phyloP scores from a whole-genome alignment of 1,140 invertebrate species.

The Piezodorus guildinii region DNA sequence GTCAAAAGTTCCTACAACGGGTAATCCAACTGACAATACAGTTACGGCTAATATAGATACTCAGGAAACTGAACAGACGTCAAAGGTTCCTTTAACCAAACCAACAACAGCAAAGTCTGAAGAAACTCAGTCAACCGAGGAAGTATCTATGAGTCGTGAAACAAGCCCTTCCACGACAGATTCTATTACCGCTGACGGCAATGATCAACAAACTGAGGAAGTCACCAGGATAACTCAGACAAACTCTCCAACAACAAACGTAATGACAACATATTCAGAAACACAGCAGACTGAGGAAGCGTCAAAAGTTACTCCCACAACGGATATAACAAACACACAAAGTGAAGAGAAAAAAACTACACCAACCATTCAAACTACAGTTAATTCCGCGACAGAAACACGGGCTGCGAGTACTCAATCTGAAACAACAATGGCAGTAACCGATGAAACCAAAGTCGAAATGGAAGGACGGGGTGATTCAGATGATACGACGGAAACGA shows the following conservation, averaged over 20 bases:
- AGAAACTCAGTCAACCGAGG: too few relatives aligned
- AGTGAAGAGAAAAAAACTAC: background rate
- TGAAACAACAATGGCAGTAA: slow-evolving; percentile 1
- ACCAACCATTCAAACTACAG: background rate
- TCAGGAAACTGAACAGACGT: too few relatives aligned
- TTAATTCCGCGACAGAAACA: slow-evolving; percentile 7
- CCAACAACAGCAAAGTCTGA: too few relatives aligned
- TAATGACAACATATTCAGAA: too few relatives aligned
- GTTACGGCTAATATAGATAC: background rate
- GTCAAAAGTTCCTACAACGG: background rate
- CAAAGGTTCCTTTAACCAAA: too few relatives aligned
- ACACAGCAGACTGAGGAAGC: background rate
- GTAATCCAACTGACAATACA: background rate
- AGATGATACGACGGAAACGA: background rate
- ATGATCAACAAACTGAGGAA: too few relatives aligned
- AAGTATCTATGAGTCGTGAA: too few relatives aligned
- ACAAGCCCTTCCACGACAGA: too few relatives aligned
- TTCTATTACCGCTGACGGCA: too few relatives aligned
- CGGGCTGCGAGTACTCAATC: slow-evolving; percentile 24
- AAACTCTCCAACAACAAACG: too few relatives aligned
- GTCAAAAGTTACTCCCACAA: background rate
- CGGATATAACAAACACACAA: background rate
- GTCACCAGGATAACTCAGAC: too few relatives aligned
- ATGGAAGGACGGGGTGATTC: background rate
- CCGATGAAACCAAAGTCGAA: background rate